Evolutionary conservation across 2,797 vertebrate species (phyloP), one percentile per base, ranked within the genome.

Genomic region (Channa striata): DNA sequence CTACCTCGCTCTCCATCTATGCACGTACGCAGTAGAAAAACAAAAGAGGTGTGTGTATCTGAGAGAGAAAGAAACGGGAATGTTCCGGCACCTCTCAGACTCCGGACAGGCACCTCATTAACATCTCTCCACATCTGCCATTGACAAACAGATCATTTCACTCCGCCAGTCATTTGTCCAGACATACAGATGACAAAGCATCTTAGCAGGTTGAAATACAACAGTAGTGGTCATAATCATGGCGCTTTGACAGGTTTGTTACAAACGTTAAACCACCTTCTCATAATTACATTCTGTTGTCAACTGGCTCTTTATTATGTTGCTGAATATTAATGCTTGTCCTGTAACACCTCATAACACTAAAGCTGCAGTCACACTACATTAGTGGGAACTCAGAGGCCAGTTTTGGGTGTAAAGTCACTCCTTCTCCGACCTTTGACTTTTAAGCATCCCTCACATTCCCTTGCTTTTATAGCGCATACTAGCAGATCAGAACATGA

Each of bases 321-420:
- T 62, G 49, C 72, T 81, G 72, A 87, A 68, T 82, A 68, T 72
- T 50, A 81, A 51, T 72, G 72, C 77, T 57, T 65, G 64, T 93
- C 86, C 59, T 44, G 40, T 53, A 79, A 74, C 91, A 92, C 89
- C 83, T 92, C 89, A 89, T 92, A 81, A 89, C 75, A 83, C 74
- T 84, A 80, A 86, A 82, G 72, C 19, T 86, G 67, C 65, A 86
- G 78, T 82, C 81, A 59, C 88, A 89, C 82, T 53, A 86, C 86
- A 90, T 87, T 81, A 87, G 54, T 65, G 8, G n/a, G 16, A 30
- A 46, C 72, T 58, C 72, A 72, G 59, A 85, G 84, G 76, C 67
- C 64, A 52, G 47, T 78, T 78, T 82, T 34, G 72, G 83, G 80
- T 80, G 74, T 51, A 54, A 68, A 82, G 74, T 63, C 80, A 77